Base-by-base conservation (phyloP, 2,888 invertebrate genomes). In the Brachypalpus laphriformis region DNA sequence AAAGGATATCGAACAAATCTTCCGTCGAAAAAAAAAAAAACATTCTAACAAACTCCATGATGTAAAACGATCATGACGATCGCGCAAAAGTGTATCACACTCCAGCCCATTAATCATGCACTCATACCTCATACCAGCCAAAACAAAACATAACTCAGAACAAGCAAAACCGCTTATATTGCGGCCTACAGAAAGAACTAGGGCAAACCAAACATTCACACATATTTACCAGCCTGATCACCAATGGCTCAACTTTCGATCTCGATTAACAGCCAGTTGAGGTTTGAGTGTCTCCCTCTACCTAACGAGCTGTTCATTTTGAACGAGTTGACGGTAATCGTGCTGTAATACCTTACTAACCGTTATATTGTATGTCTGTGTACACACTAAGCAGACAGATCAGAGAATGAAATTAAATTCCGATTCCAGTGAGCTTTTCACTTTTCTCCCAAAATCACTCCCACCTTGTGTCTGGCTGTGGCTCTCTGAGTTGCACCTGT, bases 161-260 rank as follows among this genome's bases (percentile, higher is more conserved):
- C 75, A 14, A 75, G 81, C 75, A 66, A 76, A 85, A 54, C 75
- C 59, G 65, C 70, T 74, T 65, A 49, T 47, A 42, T 25, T 68
- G 49, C 74, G 63, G 56, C 63, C 49, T 65, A 75, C 63, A 65
- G 54, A 85, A 76, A 71, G 59, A 85, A 81, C 66, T 85, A 71
- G 85, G 81, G 45, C 81, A 85, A 80, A 81, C 40, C 59, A 61
- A 70, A 51, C 61, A 75, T 71, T 71, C 59, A 66, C 65, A 66
- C 75, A 47, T 76, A 71, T 76, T 71, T 81, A 81, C 74, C 85
- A 81, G 71, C 81, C 71, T 76, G 59, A 70, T 81, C 70, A 75
- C 77, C 77, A 82, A 72, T 63, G 25, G 66, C 57, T 76, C 57
- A 65, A 85, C 85, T 85, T 85, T 85, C 85, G 71, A 85, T 85